Conservation (phyloP, 2,888 invertebrate species). For the Heteromyza rotundicornis region DNA sequence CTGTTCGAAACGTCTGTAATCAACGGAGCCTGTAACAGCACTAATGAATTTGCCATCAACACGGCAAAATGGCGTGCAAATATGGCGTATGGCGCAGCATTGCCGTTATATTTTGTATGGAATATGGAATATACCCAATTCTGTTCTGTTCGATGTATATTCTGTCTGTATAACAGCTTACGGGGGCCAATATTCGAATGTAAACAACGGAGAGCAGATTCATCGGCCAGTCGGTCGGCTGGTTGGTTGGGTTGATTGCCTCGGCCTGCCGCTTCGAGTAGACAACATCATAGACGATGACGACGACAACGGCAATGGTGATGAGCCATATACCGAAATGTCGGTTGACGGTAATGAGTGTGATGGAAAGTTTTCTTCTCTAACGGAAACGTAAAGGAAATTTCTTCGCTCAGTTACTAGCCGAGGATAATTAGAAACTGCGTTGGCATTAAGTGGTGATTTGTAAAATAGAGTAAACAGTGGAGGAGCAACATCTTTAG, state of each 20-base stretch:
- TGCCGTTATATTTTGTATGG: slow-evolving; percentile 28
- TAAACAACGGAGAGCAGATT: slow-evolving; percentile 16
- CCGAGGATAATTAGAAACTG: too few species aligned
- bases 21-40: slow-evolving; percentile 61
- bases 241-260: slow-evolving; percentile 6
- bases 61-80: slow-evolving; percentile 41
- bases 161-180: slow-evolving; percentile 14
- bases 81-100: slow-evolving; percentile 25
- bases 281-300: neutral
- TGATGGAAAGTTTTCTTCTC: too few species aligned
- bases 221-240: neutral
- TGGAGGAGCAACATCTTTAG: too few species aligned
- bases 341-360: too few species aligned
- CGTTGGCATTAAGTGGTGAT: too few species aligned
- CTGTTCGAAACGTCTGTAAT: slow-evolving; percentile 52
- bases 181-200: slow-evolving; percentile 18
- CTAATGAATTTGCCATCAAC: slow-evolving; percentile 53
- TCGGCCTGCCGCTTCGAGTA: slow-evolving; percentile 5
- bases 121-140: slow-evolving; percentile 13
- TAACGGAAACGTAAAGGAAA: too few species aligned
- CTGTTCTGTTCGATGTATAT: slow-evolving; percentile 9
- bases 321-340: too few species aligned
- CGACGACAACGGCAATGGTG: too few species aligned
- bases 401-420: too few species aligned
- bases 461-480: too few species aligned